A percentile compares a stretch with the other conserved stretches of the same genome.
Evolutionary conservation across 2,797 vertebrate genomes (phyloP).

Genomic region (Danio jaintianensis): DNA sequence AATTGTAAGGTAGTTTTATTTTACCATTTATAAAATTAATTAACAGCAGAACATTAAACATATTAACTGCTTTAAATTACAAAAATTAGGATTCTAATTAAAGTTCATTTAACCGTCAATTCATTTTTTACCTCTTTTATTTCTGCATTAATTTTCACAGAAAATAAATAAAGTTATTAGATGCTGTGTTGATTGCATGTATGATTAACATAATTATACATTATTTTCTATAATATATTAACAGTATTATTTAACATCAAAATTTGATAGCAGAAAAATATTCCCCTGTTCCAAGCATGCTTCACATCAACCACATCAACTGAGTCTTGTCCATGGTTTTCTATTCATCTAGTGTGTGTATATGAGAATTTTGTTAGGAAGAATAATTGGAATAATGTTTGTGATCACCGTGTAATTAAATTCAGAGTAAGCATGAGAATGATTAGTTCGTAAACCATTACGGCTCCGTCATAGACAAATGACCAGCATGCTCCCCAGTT

Average conservation of each 20-base stretch:
- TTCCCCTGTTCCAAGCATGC: no score
- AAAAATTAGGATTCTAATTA: no score
- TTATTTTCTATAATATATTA: no score
- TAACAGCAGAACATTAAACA: no score
- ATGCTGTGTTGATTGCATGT: neutral
- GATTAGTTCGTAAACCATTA: neutral
- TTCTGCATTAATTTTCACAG: neutral
- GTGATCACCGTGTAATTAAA: neutral
- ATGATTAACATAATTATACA: no score
- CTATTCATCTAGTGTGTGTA: neutral
- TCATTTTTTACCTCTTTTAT: no score
- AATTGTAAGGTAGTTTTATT: neutral
- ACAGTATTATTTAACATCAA: no score
- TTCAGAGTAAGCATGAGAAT: neutral
- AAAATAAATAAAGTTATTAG: neutral
- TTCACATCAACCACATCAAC: neutral
- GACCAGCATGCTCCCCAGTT: neutral
- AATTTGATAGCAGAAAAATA: no score
- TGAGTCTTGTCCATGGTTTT: neutral
- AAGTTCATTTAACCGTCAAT: no score
- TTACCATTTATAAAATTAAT: neutral
- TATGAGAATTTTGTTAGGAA: neutral
- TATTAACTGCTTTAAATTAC: neutral
- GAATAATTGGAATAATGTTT: neutral
- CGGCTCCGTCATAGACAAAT: no score